phyloP scores from a whole-genome alignment of 37 sponge, comb jelly and placozoan genomes.

The Aphrocallistes beatrix region DNA sequence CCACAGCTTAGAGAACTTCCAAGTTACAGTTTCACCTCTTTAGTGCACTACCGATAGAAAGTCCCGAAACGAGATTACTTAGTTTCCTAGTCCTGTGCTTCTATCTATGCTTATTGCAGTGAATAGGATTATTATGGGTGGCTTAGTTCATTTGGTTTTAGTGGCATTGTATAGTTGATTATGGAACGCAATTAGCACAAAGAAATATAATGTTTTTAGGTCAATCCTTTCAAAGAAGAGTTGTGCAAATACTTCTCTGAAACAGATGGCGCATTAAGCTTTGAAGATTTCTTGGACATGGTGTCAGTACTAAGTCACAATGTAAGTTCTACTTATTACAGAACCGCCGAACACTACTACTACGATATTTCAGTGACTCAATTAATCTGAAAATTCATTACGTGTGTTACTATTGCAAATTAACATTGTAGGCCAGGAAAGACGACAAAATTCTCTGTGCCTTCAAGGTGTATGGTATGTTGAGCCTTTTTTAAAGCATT shows the following conservation, averaged over 20 bases:
- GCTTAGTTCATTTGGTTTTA: slow-evolving; percentile 8
- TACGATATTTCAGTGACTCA: too few relatives aligned
- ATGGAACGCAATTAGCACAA: too few relatives aligned
- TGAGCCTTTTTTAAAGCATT: not conserved
- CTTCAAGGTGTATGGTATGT: not conserved
- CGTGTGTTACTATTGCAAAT: not conserved
- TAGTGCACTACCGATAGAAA: not conserved
- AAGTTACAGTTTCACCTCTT: not conserved
- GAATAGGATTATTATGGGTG: not conserved
- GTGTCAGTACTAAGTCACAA: not conserved
- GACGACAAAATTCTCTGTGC: slow-evolving; percentile 6
- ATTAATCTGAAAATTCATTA: too few relatives aligned
- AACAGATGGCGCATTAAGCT: not conserved
- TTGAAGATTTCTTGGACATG: slow-evolving; percentile 12
- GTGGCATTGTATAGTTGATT: too few relatives aligned
- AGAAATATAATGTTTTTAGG: not conserved
- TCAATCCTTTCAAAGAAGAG: not conserved
- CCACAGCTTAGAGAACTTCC: not conserved
- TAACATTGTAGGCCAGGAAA: not conserved
- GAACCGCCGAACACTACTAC: too few relatives aligned
- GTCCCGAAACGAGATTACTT: not conserved
- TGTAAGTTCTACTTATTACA: too few relatives aligned
- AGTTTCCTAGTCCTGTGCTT: not conserved
- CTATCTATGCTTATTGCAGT: not conserved
- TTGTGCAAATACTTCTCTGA: slow-evolving; percentile 16